A percentile compares a stretch with the other conserved stretches of the same genome.
Evolutionary conservation across 2,888 invertebrate species (phyloP).

Genomic region (Plutella xylostella): DNA sequence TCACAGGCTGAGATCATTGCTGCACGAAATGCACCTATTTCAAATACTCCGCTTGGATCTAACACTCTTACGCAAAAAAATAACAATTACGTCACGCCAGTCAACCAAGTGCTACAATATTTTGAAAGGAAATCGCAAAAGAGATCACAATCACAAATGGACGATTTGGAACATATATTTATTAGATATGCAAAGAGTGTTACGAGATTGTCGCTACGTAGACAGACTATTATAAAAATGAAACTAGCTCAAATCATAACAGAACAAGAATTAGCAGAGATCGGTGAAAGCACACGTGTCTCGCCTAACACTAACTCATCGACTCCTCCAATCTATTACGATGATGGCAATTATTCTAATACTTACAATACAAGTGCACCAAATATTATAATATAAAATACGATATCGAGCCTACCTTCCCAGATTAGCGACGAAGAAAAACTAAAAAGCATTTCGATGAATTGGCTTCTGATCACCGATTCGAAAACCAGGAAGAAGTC

Average conservation of each 20-base stretch:
- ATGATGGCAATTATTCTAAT: slow-evolving; percentile 6
- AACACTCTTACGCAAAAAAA: slow-evolving; percentile 12
- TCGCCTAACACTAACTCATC: slow-evolving; percentile 10
- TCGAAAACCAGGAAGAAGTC: slow-evolving; percentile 14
- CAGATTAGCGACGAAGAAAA: slow-evolving; percentile 20
- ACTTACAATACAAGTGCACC: slow-evolving; percentile 13
- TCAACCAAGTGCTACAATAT: slow-evolving; percentile 14
- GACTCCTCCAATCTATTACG: slow-evolving; percentile 10
- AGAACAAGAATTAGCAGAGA: slow-evolving; percentile 9
- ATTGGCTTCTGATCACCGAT: slow-evolving; percentile 19
- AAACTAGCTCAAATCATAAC: slow-evolving; percentile 2
- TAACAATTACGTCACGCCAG: slow-evolving; percentile 11
- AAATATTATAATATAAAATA: slow-evolving; percentile 16
- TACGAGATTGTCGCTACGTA: slow-evolving; percentile 13
- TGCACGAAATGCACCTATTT: slow-evolving; percentile 12
- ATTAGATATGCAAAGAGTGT: slow-evolving; percentile 14
- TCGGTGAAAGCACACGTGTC: slow-evolving; percentile 12
- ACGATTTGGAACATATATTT: slow-evolving; percentile 15
- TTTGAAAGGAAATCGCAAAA: slow-evolving; percentile 14
- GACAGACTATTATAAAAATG: slow-evolving; percentile 12
- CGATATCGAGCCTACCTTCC: slow-evolving; percentile 17
- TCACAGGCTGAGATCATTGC: slow-evolving; percentile 12
- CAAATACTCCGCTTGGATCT: slow-evolving; percentile 11
- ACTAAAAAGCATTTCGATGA: slow-evolving; percentile 22
- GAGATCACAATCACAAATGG: slow-evolving; percentile 15